A percentile compares a stretch with the other conserved stretches of the same genome.
Conservation (phyloP, 2,888 invertebrate species). For the Diarsia brunnea region DNA sequence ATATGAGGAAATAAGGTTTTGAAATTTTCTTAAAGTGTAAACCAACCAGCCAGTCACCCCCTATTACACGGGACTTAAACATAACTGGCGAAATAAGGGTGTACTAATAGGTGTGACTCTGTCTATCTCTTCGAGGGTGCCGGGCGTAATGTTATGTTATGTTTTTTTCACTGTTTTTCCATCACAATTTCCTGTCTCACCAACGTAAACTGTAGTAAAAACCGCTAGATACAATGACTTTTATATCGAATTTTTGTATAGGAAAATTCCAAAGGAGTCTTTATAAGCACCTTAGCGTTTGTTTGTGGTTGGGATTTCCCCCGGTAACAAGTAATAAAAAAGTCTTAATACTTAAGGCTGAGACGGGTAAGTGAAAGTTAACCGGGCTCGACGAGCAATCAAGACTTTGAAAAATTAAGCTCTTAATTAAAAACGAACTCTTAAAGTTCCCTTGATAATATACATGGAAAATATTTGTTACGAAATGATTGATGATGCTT, state of each 20-base stretch:
- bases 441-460: conserved; percentile 56
- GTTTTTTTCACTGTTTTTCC: too few species aligned
- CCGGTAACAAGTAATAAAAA: conserved; percentile 81
- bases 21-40: too few species aligned
- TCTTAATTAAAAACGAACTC: conserved; percentile 80
- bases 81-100: too few species aligned
- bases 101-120: too few species aligned
- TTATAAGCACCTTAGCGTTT: conserved; percentile 57
- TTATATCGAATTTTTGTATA: conserved; percentile 41
- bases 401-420: conserved; percentile 81
- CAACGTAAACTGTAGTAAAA: conserved; percentile 1
- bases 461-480: conserved; percentile 20
- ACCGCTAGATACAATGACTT: not conserved
- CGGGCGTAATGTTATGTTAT: too few species aligned
- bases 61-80: too few species aligned
- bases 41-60: too few species aligned
- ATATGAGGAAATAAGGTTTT: conserved; percentile 22
- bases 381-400: conserved; percentile 77
- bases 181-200: too few species aligned
- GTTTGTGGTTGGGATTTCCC: conserved; percentile 78
- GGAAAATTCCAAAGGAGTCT: conserved; percentile 49
- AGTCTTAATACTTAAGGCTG: conserved; percentile 77
- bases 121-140: too few species aligned
- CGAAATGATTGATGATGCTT: too few species aligned
- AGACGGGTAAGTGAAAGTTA: conserved; percentile 76